phyloP scores from a whole-genome alignment of 2,797 vertebrate genomes.

The Threskiornis aethiopicus region DNA sequence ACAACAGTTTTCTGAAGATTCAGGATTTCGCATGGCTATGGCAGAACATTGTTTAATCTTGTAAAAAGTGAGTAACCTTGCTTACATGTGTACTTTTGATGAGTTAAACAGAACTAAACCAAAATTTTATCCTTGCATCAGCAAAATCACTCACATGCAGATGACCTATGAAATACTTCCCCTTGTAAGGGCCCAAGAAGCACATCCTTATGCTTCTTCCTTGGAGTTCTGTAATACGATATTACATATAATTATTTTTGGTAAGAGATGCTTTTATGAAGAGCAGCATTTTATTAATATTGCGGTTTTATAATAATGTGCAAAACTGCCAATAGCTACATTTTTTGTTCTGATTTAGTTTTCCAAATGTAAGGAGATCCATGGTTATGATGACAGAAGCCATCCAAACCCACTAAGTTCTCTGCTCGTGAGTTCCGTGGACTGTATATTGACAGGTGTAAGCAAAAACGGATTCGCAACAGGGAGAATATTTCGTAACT shows the following conservation, averaged over 20 bases:
- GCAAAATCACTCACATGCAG: neutral
- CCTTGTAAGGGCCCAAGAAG: neutral
- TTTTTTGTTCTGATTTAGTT: neutral
- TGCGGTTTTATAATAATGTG: neutral
- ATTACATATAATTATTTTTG: neutral
- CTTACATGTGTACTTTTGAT: neutral
- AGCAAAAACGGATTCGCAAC: neutral
- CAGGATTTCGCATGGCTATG: neutral
- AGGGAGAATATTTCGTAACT: neutral
- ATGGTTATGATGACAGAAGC: neutral
- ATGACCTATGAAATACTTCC: neutral
- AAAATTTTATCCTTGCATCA: neutral
- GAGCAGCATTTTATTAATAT: neutral
- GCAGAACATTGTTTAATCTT: neutral
- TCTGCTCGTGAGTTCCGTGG: neutral
- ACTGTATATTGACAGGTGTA: neutral
- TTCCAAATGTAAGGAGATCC: neutral
- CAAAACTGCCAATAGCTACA: neutral
- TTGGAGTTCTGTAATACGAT: neutral
- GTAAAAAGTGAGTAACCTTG: neutral
- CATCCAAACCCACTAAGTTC: neutral
- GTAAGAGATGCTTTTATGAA: neutral
- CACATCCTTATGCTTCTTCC: neutral
- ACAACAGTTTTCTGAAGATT: neutral
- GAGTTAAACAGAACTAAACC: neutral